Evolutionary conservation across 2,888 invertebrate species (phyloP).

Genomic region (Dexiosoma caninum): DNA sequence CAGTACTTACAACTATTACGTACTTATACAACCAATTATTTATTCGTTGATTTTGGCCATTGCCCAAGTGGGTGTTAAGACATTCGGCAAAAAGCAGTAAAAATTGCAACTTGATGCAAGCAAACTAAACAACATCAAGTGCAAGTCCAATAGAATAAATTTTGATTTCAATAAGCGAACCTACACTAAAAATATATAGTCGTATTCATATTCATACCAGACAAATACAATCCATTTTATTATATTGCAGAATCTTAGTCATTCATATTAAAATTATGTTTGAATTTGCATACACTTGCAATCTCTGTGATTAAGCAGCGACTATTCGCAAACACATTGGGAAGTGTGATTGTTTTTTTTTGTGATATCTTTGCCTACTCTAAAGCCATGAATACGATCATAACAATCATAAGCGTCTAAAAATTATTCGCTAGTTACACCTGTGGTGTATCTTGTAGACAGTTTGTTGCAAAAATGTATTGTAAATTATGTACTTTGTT

Average conservation of each 20-base stretch:
- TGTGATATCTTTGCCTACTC: no score
- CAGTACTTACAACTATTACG: neutral
- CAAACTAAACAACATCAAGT: neutral
- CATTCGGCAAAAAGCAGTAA: constrained; percentile 42
- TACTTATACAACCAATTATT: constrained; percentile 14
- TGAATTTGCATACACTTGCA: no score
- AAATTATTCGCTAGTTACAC: neutral
- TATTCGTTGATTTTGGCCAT: constrained; percentile 41
- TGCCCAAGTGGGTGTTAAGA: constrained; percentile 60
- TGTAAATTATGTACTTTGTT: neutral
- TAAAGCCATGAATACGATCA: no score
- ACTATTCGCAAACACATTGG: no score
- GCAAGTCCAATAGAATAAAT: constrained; percentile 32
- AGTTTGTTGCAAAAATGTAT: neutral
- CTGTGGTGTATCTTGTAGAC: neutral
- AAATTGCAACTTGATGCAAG: neutral
- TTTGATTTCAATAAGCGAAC: neutral
- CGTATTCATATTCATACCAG: no score
- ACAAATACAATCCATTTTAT: no score
- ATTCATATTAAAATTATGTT: no score
- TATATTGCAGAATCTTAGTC: no score
- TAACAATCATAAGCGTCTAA: no score
- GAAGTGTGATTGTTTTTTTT: no score
- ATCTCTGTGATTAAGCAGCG: no score
- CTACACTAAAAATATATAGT: neutral